Conservation (phyloP, 2,797 vertebrate species). For the Cercopithecus petaurista region DNA sequence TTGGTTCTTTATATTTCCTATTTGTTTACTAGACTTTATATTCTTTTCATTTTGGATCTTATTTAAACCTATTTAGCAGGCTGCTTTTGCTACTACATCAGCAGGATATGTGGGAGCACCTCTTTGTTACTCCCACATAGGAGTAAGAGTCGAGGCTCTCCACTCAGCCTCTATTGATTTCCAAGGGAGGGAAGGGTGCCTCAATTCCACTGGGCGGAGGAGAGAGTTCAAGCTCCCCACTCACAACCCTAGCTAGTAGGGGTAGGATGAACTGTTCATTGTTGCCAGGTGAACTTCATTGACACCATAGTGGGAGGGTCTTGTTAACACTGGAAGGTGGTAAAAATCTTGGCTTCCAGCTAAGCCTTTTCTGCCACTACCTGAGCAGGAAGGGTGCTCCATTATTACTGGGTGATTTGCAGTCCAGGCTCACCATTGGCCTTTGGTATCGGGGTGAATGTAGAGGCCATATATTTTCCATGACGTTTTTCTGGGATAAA, state of each 20-base stretch:
- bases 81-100: not conserved
- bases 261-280: not conserved
- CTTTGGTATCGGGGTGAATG: not conserved
- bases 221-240: not conserved
- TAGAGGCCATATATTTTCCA: not conserved
- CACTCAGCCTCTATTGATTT: not conserved
- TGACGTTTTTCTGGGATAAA: not conserved
- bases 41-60: not conserved
- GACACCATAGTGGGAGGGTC: no score
- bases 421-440: not conserved
- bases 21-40: not conserved
- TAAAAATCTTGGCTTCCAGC: not conserved
- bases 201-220: not conserved
- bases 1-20: not conserved
- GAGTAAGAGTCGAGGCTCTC: not conserved
- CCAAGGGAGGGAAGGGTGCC: no score
- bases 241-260: not conserved
- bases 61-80: not conserved
- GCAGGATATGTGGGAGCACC: not conserved
- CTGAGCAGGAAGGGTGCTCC: not conserved
- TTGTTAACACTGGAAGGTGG: not conserved
- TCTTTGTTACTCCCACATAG: not conserved
- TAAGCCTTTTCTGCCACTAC: not conserved
- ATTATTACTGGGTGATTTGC: not conserved
- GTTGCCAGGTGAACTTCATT: not conserved